These are phyloP conservation scores for Pollenia amentaria DNA, from an alignment of 2,888 invertebrate genomes.

Conservation along the genomic window DNA sequence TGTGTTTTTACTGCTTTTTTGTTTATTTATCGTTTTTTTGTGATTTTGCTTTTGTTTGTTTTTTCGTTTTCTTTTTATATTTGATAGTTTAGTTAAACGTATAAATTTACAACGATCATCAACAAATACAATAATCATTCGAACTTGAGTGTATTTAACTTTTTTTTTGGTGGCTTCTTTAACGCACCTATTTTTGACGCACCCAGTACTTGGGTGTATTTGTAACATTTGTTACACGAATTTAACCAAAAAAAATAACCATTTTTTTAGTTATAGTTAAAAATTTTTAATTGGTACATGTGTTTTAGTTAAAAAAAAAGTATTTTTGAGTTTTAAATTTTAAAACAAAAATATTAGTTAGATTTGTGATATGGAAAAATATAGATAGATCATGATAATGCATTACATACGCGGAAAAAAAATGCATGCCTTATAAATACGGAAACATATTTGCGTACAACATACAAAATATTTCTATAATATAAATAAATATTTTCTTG, in stretches of 20 bases:
- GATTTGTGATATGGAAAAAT: too few relatives aligned
- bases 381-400: too few relatives aligned
- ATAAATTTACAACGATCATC: slow-evolving; percentile 30
- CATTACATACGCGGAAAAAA: too few relatives aligned
- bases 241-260: neutral
- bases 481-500: too few relatives aligned
- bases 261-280: neutral
- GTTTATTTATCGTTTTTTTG: neutral
- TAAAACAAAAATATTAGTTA: too few relatives aligned
- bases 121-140: neutral
- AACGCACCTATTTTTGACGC: slow-evolving; percentile 61
- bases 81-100: slow-evolving; percentile 14
- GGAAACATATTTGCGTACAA: too few relatives aligned
- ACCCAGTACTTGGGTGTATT: slow-evolving; percentile 45
- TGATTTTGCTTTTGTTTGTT: slow-evolving; percentile 5
- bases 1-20: slow-evolving; percentile 3
- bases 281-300: neutral
- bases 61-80: neutral
- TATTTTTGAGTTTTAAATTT: too few relatives aligned
- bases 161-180: slow-evolving; percentile 3
- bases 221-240: neutral
- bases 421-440: too few relatives aligned
- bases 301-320: too few relatives aligned
- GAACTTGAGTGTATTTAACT: slow-evolving; percentile 13
- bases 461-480: too few relatives aligned